phyloP scores from a whole-genome alignment of 1,140 invertebrate species.

The Macrosteles quadrilineatus region DNA sequence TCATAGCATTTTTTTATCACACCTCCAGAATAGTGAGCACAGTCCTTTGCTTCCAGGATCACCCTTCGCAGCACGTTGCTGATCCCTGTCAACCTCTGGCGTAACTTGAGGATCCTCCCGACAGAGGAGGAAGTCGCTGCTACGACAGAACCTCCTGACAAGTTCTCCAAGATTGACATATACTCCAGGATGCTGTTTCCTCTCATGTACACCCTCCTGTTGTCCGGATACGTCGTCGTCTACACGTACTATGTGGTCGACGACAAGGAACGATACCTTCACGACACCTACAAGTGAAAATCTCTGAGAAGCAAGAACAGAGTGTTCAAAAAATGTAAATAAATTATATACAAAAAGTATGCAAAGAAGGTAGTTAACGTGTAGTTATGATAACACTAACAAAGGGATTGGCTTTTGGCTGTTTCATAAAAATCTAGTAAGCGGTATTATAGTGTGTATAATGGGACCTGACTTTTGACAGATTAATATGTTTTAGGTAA shows the following conservation, averaged over 20 bases:
- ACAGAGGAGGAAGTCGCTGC: conserved; percentile 32
- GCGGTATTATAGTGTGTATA: too few species aligned
- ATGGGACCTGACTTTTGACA: too few species aligned
- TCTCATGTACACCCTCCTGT: conserved; percentile 6
- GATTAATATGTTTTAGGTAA: too few species aligned
- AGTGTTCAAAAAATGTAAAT: too few species aligned
- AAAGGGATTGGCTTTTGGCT: too few species aligned
- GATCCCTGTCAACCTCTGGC: conserved; percentile 27
- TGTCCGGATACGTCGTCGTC: conserved; percentile 31
- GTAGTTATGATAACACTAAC: too few species aligned
- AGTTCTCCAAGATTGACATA: conserved; percentile 56
- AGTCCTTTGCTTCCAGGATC: too few species aligned
- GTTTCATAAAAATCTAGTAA: too few species aligned
- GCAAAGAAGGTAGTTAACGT: too few species aligned
- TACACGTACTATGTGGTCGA: conserved; percentile 38
- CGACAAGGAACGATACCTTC: conserved; percentile 21
- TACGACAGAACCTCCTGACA: conserved; percentile 34
- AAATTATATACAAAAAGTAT: too few species aligned
- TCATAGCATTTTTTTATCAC: too few species aligned
- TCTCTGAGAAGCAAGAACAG: not conserved
- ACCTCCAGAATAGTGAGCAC: too few species aligned
- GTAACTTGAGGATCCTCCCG: conserved; percentile 22
- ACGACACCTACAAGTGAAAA: not conserved
- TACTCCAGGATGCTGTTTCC: conserved; percentile 36
- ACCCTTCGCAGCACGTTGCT: conserved; percentile 13